Percentiles rank a stretch among this genome's conserved stretches.
Conservation (phyloP, 2,113 vertebrate species). For the Alouatta palliata region DNA sequence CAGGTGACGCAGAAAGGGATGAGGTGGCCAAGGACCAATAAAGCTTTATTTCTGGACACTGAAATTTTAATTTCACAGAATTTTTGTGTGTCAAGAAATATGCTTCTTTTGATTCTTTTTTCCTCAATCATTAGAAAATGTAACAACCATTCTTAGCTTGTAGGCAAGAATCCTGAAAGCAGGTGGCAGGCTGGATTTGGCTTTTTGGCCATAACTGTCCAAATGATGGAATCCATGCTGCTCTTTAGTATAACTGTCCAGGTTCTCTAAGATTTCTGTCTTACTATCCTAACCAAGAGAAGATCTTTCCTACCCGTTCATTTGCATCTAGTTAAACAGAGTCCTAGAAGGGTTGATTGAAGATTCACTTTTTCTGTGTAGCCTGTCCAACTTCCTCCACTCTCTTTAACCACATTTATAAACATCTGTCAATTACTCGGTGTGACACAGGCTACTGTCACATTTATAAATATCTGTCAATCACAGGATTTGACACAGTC, state of each 20-base stretch:
- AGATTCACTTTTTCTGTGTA: background rate
- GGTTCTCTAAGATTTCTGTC: background rate
- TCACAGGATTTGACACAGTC: no score
- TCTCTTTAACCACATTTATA: background rate
- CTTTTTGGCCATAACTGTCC: background rate
- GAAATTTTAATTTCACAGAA: background rate
- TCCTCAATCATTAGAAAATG: background rate
- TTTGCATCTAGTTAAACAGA: no score
- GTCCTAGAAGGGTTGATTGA: background rate
- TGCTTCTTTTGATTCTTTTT: background rate
- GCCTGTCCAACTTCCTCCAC: background rate
- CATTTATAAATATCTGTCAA: background rate
- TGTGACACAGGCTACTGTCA: background rate
- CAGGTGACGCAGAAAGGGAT: fast-evolving
- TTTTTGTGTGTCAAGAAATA: background rate
- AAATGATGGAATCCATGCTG: background rate
- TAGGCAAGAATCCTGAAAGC: background rate
- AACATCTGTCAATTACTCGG: fast-evolving
- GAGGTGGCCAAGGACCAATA: background rate
- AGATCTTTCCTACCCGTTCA: background rate
- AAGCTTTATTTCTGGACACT: background rate
- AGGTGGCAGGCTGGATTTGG: background rate
- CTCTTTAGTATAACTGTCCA: background rate
- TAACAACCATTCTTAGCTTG: background rate
- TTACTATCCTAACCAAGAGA: background rate